phyloP scores from a whole-genome alignment of 1,140 invertebrate species.

The Apis laboriosa region DNA sequence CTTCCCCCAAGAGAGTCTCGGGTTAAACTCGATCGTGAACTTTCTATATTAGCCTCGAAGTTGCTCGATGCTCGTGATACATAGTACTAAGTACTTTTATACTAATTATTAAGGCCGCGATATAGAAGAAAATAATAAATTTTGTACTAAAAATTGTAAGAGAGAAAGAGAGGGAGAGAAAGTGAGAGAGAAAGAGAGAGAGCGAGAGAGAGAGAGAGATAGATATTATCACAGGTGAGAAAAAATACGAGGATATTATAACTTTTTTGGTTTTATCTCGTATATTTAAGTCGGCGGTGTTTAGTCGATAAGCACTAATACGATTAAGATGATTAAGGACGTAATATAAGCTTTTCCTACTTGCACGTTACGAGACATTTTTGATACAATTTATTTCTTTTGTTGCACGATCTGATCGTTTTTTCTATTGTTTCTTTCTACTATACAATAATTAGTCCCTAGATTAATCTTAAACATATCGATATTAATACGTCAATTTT shows the following conservation, averaged over 20 bases:
- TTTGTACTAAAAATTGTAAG: slow-evolving; percentile 33
- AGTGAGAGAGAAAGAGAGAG: slow-evolving; percentile 1
- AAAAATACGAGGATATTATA: slow-evolving; percentile 8
- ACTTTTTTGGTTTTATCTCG: slow-evolving; percentile 12
- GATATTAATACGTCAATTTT: not conserved
- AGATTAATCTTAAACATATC: not conserved
- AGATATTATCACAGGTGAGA: not conserved
- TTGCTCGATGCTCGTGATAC: not conserved
- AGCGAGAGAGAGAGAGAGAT: slow-evolving; percentile 11
- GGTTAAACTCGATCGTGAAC: not conserved
- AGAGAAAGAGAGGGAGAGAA: slow-evolving; percentile 4
- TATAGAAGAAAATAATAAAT: slow-evolving; percentile 14
- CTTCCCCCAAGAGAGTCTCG: not conserved
- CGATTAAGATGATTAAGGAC: slow-evolving; percentile 33
- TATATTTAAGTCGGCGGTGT: slow-evolving; percentile 23
- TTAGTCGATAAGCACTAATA: slow-evolving; percentile 21
- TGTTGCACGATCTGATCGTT: slow-evolving; percentile 3
- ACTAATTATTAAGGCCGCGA: slow-evolving; percentile 42
- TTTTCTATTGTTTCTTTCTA: not conserved
- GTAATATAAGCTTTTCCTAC: slow-evolving; percentile 37
- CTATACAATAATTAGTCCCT: not conserved
- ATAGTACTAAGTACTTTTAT: slow-evolving; percentile 28
- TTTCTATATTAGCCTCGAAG: not conserved
- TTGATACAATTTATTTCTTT: slow-evolving; percentile 26
- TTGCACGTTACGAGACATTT: slow-evolving; percentile 42